These are phyloP conservation scores for Oryzias woworae DNA, from an alignment of 2,113 vertebrate species.

Conservation along the genomic window DNA sequence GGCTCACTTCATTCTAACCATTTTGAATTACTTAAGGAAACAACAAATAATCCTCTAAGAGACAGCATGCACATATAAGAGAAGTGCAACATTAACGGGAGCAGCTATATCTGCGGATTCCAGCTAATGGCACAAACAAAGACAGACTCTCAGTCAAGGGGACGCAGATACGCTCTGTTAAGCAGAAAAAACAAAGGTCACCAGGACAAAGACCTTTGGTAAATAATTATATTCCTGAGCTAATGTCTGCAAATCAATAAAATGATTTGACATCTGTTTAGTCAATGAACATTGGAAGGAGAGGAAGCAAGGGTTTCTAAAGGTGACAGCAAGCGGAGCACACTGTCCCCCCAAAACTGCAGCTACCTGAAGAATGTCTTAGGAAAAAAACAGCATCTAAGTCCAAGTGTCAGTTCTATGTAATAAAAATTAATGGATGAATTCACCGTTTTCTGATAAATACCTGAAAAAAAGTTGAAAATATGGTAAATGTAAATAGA, in stretches of 20 bases:
- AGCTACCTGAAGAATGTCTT: conserved; percentile 3
- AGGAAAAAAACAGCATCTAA: background rate
- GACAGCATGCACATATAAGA: background rate
- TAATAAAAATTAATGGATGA: too few species aligned
- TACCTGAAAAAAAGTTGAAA: too few species aligned
- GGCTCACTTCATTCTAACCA: conserved; percentile 41
- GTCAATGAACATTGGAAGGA: conserved; percentile 40
- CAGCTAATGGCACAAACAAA: background rate
- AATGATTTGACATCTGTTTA: conserved; percentile 55
- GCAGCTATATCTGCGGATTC: background rate
- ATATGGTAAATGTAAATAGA: background rate
- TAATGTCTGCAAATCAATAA: conserved; percentile 29
- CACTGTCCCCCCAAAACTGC: background rate
- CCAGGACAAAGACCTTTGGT: conserved; percentile 49
- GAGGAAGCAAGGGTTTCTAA: conserved; percentile 18
- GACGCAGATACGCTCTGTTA: conserved; percentile 25
- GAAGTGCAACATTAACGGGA: background rate
- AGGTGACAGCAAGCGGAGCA: conserved; percentile 22
- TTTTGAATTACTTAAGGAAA: conserved; percentile 53
- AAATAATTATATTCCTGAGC: conserved; percentile 53
- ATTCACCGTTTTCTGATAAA: too few species aligned
- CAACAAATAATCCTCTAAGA: conserved; percentile 49
- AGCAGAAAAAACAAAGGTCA: conserved; percentile 40
- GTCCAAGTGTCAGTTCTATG: too few species aligned
- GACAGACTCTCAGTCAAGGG: background rate